Evolutionary conservation across 2,797 vertebrate species (phyloP).

Genomic region (Alca torda): DNA sequence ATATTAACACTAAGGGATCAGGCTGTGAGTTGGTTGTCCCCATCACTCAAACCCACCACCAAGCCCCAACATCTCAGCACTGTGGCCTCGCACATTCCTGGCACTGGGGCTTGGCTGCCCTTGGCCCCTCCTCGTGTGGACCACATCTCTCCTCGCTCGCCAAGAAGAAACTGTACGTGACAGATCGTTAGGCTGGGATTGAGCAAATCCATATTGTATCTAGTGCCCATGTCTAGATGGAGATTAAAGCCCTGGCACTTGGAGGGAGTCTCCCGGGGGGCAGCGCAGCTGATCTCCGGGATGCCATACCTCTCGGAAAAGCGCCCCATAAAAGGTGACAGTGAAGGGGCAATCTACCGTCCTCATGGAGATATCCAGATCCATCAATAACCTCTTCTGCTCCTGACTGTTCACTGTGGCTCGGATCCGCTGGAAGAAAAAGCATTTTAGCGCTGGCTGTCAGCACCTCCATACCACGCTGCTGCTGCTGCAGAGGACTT

Average conservation of each 20-base stretch:
- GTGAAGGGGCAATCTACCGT: conserved; percentile 95
- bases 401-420: conserved; percentile 97
- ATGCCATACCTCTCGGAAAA: conserved; percentile 91
- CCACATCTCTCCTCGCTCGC: fast-evolving
- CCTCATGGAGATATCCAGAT: conserved; percentile 96
- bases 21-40: neutral
- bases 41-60: neutral
- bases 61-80: neutral
- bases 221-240: neutral
- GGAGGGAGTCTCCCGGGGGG: neutral
- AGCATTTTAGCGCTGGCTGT: neutral
- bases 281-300: neutral
- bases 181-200: neutral
- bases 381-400: conserved; percentile 95
- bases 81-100: neutral
- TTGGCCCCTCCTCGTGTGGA: neutral
- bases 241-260: neutral
- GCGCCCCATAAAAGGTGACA: conserved; percentile 92
- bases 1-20: fast-evolving
- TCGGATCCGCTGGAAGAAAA: conserved; percentile 84
- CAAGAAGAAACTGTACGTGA: neutral
- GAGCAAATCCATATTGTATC: neutral
- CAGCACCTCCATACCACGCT: neutral
- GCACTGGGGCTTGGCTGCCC: neutral
- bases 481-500: neutral